Conservation (phyloP, 1,140 invertebrate genomes). For the Lethocerus indicus region DNA sequence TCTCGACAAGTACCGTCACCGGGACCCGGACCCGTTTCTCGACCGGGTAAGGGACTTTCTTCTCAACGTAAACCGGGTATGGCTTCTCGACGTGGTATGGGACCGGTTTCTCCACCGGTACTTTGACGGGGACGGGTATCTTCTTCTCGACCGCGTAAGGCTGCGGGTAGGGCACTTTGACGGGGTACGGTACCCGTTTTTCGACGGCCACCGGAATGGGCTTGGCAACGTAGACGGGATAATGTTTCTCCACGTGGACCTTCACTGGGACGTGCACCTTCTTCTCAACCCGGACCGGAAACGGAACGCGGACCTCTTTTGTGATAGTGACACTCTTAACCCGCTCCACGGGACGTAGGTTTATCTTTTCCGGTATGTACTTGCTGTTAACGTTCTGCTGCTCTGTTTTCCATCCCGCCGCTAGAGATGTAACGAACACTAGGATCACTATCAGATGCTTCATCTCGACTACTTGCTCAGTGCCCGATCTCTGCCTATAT, state of each 20-base stretch:
- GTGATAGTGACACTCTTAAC: constrained; percentile 31
- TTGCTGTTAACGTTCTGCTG: too few relatives aligned
- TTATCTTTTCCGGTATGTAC: too few relatives aligned
- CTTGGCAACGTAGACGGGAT: constrained; percentile 4
- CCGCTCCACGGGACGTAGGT: too few relatives aligned
- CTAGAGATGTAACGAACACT: too few relatives aligned
- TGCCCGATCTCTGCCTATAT: too few relatives aligned
- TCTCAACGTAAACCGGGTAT: constrained; percentile 12
- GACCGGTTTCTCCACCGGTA: constrained; percentile 16
- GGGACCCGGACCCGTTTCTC: constrained; percentile 17
- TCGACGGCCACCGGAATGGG: constrained; percentile 11
- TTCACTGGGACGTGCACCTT: constrained; percentile 27
- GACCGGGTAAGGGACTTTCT: constrained; percentile 20
- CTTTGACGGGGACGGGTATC: constrained; percentile 15
- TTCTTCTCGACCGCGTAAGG: constrained; percentile 15
- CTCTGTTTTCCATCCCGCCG: too few relatives aligned
- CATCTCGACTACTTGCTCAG: too few relatives aligned
- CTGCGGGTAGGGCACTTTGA: not conserved
- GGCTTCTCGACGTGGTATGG: constrained; percentile 15
- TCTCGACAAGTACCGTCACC: constrained; percentile 16
- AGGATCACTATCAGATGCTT: too few relatives aligned
- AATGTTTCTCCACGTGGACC: constrained; percentile 22
- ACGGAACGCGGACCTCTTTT: constrained; percentile 49
- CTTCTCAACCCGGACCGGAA: constrained; percentile 27
- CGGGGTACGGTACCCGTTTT: not conserved